Evolutionary conservation across 2,113 vertebrate species (phyloP), one percentile per base, ranked within the genome.

Genomic region (Columba janthina): DNA sequence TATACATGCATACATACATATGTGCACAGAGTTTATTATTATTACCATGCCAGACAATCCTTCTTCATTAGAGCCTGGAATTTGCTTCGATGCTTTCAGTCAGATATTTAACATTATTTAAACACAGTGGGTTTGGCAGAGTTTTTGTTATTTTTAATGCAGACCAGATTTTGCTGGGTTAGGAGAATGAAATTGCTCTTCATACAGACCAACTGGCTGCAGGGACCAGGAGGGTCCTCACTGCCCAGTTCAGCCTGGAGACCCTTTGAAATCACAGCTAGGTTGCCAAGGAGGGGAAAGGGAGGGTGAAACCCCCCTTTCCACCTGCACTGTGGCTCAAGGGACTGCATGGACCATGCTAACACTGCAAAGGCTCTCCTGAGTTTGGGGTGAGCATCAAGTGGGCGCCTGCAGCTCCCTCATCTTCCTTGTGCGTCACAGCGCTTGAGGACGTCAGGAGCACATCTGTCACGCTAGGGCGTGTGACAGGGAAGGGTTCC

Each of bases 21-120:
- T 93, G 88, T 92, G 76, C 76, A 58, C 36, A 1, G 10, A 84
- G 57, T 89, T 96, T 94, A 92, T 96, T 95, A 78, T 94, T 94
- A 95, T 72, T 93, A 75, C 94, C 57, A 65, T 93, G 80, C 88
- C 93, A 96, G 94, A 94, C 93, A 94, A 96, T 94, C 93, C 53
- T 94, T 97, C 93, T 94, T 96, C 95, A 95, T 97, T 96, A 96
- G 70, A 60, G 44, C 48, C 54, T 90, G 96, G 92, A 96, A 96
- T 93, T 89, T 92, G 88, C 83, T 96, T 95, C 7, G 2, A 78
- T 93, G 90, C 73, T 78, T 95, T 90, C 90, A 96, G 83, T 96
- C 69, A 92, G 80, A 94, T 94, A 92, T 75, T 90, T 94, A 94
- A 78, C 85, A 15, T 94, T 94, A 93, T 94, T 97, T 96, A 92